phyloP scores from a whole-genome alignment of 2,888 invertebrate genomes.

The Exocentrus adspersus region DNA sequence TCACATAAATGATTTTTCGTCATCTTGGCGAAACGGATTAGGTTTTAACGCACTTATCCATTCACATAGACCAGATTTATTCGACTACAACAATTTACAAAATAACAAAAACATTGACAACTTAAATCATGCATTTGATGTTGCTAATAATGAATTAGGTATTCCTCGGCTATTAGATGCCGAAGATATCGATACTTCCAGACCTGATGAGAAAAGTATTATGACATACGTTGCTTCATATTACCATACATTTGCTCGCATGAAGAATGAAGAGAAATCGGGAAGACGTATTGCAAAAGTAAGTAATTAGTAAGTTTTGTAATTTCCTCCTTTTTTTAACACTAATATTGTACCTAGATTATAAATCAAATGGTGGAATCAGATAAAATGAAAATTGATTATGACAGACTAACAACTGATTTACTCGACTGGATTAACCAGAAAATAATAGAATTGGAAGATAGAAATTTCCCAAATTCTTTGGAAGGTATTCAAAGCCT shows the following conservation, averaged over 20 bases:
- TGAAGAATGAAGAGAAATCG: constrained; percentile 99
- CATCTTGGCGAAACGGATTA: constrained; percentile 95
- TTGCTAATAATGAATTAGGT: constrained; percentile 91
- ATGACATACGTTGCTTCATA: constrained; percentile 99
- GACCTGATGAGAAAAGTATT: constrained; percentile 98
- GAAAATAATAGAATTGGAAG: constrained; percentile 85
- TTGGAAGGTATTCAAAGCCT: constrained; percentile 94
- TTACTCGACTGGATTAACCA: constrained; percentile 93
- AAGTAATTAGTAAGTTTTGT: no score
- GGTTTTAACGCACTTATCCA: constrained; percentile 99
- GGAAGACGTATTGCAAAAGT: constrained; percentile 97
- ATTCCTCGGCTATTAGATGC: constrained; percentile 94
- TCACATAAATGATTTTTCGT: constrained; percentile 88
- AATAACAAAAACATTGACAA: constrained; percentile 91
- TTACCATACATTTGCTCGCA: constrained; percentile 98
- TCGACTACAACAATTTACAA: constrained; percentile 85
- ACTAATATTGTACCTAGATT: constrained; percentile 74
- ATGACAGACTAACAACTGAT: constrained; percentile 84
- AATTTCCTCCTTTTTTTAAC: no score
- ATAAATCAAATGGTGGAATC: constrained; percentile 96
- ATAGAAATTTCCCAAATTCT: constrained; percentile 91
- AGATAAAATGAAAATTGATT: constrained; percentile 90
- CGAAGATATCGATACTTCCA: constrained; percentile 92
- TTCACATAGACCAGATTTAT: constrained; percentile 95
- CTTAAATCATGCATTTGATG: constrained; percentile 96